Base-by-base conservation (phyloP, 2,888 invertebrate genomes). In the Scaptomyza polygonia region DNA sequence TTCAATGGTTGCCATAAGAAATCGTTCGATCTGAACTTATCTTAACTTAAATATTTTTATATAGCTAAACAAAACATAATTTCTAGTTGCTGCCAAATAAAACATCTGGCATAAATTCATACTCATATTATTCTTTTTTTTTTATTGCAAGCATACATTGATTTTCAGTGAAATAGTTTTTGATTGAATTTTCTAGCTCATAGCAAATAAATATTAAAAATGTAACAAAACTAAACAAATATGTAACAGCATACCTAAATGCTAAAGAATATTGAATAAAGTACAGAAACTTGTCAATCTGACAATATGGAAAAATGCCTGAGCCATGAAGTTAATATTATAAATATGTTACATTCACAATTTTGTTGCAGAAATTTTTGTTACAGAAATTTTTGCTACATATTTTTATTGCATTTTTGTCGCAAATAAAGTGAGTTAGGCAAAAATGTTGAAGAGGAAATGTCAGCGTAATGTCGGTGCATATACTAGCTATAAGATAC, bases 31-130 rank as follows among this genome's bases (percentile, higher is more conserved):
- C n/a, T n/a, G n/a, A n/a, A n/a, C n/a, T n/a, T n/a, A n/a, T n/a
- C n/a, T n/a, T n/a, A n/a, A n/a, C n/a, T n/a, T n/a, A n/a, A n/a
- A n/a, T n/a, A n/a, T 25, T 42, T 25, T 18, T n/a, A 32, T 16
- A 16, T 6, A 18, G 11, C 16, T 27, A 30, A 34, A 21, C 29
- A 27, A 48, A 27, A 36, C 27, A 18, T 40, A 39, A 18, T 54
- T 43, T 32, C 48, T 49, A 39, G 16, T 16, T 32, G 32, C 21
- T 51, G 44, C 42, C 39, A 30, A 36, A 49, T 9, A 63, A 43
- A 40, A 68, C 36, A 59, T 70, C 71, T 70, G 70, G 51, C 58
- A 78, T 67, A 53, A 63, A 61, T 59, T 57, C 44, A 52, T 8
- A 18, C 25, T 40, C 44, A 32, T 3, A 21, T 21, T 21, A n/a